Conservation (phyloP, 2,888 invertebrate genomes). For the Drosophila ochracea region DNA sequence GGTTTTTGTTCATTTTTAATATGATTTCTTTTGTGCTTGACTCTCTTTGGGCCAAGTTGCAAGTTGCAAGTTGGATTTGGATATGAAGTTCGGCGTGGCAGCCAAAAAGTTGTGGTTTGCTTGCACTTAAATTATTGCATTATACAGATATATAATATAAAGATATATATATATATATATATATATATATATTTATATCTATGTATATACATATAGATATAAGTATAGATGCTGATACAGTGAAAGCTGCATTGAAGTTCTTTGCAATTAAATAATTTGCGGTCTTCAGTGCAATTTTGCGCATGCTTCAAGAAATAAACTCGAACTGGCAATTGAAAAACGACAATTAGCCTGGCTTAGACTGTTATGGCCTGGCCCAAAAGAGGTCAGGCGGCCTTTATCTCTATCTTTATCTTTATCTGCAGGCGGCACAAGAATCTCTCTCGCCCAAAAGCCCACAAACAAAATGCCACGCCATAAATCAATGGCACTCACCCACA, state of each 20-base stretch:
- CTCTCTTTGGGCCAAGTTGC: constrained; percentile 27
- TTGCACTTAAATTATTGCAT: constrained; percentile 81
- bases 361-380: constrained; percentile 43
- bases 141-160: constrained; percentile 14
- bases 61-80: constrained; percentile 4
- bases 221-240: background rate
- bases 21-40: constrained; percentile 62
- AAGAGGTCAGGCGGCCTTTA: constrained; percentile 52
- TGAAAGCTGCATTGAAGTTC: constrained; percentile 38
- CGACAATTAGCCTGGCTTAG: constrained; percentile 68
- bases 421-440: constrained; percentile 47
- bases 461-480: constrained; percentile 68
- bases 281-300: constrained; percentile 67
- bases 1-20: constrained; percentile 68
- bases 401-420: constrained; percentile 51
- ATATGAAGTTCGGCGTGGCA: constrained; percentile 36
- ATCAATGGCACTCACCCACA: constrained; percentile 66
- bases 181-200: no score
- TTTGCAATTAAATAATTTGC: constrained; percentile 79
- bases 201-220: background rate
- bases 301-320: constrained; percentile 55
- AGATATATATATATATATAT: background rate
- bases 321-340: constrained; percentile 70
- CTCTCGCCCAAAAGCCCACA: constrained; percentile 14
- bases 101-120: constrained; percentile 64